Base-by-base conservation (phyloP, 2,888 invertebrate species). In the Agrochola macilenta region DNA sequence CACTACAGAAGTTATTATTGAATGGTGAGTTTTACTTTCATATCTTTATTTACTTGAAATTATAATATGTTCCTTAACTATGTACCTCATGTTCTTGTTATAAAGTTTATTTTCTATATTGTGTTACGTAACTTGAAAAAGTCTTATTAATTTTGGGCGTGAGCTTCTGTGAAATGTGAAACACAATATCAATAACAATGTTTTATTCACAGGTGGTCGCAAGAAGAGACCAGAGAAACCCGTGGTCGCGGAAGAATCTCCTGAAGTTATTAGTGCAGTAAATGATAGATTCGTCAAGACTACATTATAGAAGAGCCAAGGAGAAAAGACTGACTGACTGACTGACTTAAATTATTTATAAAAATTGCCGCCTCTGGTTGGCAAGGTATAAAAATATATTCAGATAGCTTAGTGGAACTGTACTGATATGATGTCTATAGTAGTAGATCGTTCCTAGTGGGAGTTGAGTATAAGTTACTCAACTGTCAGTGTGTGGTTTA, bases 1-100 rank as follows among this genome's bases (percentile, higher is more conserved):
- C 93, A 0, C 77, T 95, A 17, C 94, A 94, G 76, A 95, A 94
- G 74, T 76, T 95, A 4, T 81, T 94, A 2, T 72, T 93, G 26
- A 88, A 87, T 83, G 93, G 95, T 94, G 89, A 86, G 77, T 77
- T 80, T 46, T 26, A 43, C 14, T 43, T 57, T 0, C 0, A 17
- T 12, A 26, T 14, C 9, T 39, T n/a, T 72, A 30, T 30, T 4
- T 12, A 46, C n/a, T 46, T n/a, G 7, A 71, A n/a, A 30, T 49
- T n/a, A 20, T n/a, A n/a, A n/a, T n/a, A n/a, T 30, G 8, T 14
- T 20, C n/a, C 9, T 1, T 20, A 72, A 49, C 14, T 49, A 26
- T 14, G 17, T 23, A 9, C 20, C 4, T 61, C 5, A 60, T 0
- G 26, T 39, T 43, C 20, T 26, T 43, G 1, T 5, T 7, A 20